Conservation (phyloP, 1,140 invertebrate genomes). For the Metaphire vulgaris region DNA sequence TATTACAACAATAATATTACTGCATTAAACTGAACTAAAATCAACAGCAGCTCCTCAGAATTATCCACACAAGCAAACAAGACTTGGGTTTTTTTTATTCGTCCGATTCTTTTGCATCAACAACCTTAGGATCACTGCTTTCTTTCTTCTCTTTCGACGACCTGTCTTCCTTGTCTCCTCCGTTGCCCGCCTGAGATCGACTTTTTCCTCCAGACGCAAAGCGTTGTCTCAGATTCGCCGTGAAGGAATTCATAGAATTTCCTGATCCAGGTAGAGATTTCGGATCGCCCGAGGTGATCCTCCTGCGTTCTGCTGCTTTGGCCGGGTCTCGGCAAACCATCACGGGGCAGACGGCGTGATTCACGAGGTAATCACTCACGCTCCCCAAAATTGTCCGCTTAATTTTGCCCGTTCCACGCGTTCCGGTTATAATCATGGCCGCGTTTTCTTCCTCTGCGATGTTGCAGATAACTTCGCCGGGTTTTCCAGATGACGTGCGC, state of each 20-base stretch:
- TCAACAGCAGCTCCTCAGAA: no score
- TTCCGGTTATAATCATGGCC: conserved; percentile 26
- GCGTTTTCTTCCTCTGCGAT: conserved; percentile 27
- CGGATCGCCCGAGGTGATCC: no score
- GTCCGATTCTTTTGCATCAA: no score
- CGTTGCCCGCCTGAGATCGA: no score
- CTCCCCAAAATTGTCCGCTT: conserved; percentile 24
- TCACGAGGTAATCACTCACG: conserved; percentile 26
- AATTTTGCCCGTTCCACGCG: conserved; percentile 26
- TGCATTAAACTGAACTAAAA: no score
- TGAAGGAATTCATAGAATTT: conserved; percentile 10
- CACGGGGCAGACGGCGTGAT: conserved; percentile 26
- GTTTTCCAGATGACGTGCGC: conserved; percentile 17
- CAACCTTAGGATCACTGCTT: no score
- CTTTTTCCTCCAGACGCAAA: conserved; percentile 17
- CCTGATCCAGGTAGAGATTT: conserved; percentile 7
- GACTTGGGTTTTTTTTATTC: no score
- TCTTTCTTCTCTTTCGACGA: no score
- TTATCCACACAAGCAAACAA: no score
- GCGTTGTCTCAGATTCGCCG: conserved; percentile 9
- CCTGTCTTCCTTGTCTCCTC: no score
- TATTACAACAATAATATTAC: no score
- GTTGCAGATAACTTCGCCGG: conserved; percentile 24
- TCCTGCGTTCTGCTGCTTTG: conserved; percentile 5
- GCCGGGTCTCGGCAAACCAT: conserved; percentile 17